Conservation (phyloP, 64 coral and sea anemone genomes). For the Porites lutea region DNA sequence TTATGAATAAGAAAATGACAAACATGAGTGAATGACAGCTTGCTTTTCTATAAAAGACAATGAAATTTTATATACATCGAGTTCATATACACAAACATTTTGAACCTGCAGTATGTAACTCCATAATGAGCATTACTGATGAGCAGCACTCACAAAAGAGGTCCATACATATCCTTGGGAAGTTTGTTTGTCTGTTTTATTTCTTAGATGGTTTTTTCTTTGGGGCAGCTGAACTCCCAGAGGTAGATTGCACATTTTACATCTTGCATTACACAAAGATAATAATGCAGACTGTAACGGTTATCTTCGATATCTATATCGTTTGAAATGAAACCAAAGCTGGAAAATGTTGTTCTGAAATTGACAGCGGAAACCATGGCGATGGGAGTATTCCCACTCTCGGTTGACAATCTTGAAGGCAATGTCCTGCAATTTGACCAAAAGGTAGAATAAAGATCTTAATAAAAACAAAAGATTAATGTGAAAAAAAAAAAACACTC, state of each 20-base stretch:
- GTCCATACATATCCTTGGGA: too few species aligned
- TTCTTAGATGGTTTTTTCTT: too few species aligned
- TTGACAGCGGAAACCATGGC: constrained; percentile 96
- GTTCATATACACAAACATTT: too few species aligned
- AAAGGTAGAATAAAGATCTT: neutral
- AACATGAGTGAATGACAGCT: too few species aligned
- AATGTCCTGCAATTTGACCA: constrained; percentile 78
- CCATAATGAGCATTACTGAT: too few species aligned
- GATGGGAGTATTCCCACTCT: constrained; percentile 98
- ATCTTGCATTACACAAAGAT: neutral
- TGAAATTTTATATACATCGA: too few species aligned
- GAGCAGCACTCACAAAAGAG: too few species aligned
- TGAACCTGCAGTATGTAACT: too few species aligned
- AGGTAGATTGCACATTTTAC: too few species aligned
- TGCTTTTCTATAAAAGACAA: too few species aligned
- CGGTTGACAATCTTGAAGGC: constrained; percentile 99
- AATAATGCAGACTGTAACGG: neutral
- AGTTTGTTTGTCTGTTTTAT: too few species aligned
- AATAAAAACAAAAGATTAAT: neutral
- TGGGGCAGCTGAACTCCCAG: neutral
- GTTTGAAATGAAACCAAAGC: constrained; percentile 99
- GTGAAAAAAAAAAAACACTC: neutral
- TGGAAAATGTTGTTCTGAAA: constrained; percentile 99
- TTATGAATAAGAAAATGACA: too few species aligned
- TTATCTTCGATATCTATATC: constrained; percentile 98